phyloP scores from a whole-genome alignment of 1,140 invertebrate species.

The Halictus rubicundus region DNA sequence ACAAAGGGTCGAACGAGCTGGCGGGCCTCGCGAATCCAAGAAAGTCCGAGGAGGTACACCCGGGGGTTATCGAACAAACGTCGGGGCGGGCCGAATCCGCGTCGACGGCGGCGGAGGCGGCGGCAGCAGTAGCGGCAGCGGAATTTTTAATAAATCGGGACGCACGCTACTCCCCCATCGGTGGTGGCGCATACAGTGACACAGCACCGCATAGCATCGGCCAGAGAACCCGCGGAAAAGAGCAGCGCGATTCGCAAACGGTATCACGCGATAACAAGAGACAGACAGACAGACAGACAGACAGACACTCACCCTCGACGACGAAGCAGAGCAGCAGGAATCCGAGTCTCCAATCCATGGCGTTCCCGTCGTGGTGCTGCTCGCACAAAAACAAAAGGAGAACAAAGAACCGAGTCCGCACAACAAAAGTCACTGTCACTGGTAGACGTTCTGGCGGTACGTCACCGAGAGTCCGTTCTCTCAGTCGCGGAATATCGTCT shows the following conservation, averaged over 20 bases:
- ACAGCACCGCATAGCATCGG: background rate
- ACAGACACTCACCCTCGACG: conserved; percentile 46
- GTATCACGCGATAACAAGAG: background rate
- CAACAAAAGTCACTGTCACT: background rate
- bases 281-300: background rate
- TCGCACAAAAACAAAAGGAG: no score
- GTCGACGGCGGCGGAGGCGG: background rate
- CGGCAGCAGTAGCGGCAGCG: background rate
- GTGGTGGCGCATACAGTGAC: conserved; percentile 8
- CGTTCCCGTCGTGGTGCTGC: background rate
- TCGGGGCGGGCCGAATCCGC: background rate
- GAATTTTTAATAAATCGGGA: conserved; percentile 28
- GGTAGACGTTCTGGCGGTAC: background rate
- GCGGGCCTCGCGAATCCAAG: no score
- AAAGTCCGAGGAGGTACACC: no score
- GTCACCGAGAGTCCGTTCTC: no score
- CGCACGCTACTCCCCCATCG: background rate
- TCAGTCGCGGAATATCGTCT: no score
- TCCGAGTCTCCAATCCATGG: conserved; percentile 55
- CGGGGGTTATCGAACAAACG: conserved; percentile 28
- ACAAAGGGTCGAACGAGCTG: no score
- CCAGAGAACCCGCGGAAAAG: background rate
- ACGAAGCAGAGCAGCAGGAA: conserved; percentile 49
- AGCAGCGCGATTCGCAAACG: no score
- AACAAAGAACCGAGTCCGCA: no score